phyloP scores from a whole-genome alignment of 2,888 invertebrate species.

The Taenaris catops region DNA sequence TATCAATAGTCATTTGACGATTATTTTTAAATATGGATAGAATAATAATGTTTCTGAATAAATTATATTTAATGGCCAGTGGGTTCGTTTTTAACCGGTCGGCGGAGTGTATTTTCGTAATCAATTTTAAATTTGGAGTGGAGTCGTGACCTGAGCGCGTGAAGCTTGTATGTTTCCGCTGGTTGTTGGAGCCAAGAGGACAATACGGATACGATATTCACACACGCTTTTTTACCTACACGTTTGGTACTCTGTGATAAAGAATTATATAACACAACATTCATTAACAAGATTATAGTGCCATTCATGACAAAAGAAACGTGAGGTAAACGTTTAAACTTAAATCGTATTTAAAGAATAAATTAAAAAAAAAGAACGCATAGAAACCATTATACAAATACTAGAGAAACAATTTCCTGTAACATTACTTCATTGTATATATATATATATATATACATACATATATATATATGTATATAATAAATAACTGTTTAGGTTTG shows the following conservation, averaged over 20 bases:
- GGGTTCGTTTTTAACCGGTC: constrained; percentile 50
- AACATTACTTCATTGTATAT: too few species aligned
- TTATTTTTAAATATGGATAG: constrained; percentile 42
- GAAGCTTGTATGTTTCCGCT: constrained; percentile 53
- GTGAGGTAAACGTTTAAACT: too few species aligned
- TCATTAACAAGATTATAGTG: too few species aligned
- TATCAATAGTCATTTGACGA: constrained; percentile 27
- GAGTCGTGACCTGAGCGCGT: constrained; percentile 61
- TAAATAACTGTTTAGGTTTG: too few species aligned
- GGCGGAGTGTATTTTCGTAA: constrained; percentile 53
- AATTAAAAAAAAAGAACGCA: too few species aligned
- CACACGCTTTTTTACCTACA: not conserved
- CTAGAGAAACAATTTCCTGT: too few species aligned
- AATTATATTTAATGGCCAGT: constrained; percentile 60
- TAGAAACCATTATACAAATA: too few species aligned
- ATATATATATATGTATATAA: too few species aligned
- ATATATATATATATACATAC: too few species aligned
- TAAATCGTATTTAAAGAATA: too few species aligned
- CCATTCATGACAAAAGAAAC: too few species aligned
- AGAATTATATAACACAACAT: not conserved
- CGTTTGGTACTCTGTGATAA: not conserved
- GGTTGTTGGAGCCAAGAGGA: constrained; percentile 28
- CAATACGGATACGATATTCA: constrained; percentile 1
- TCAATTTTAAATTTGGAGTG: constrained; percentile 70
- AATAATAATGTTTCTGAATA: constrained; percentile 57